Conservation (phyloP, 2,113 vertebrate species). For the Symphodus melops region DNA sequence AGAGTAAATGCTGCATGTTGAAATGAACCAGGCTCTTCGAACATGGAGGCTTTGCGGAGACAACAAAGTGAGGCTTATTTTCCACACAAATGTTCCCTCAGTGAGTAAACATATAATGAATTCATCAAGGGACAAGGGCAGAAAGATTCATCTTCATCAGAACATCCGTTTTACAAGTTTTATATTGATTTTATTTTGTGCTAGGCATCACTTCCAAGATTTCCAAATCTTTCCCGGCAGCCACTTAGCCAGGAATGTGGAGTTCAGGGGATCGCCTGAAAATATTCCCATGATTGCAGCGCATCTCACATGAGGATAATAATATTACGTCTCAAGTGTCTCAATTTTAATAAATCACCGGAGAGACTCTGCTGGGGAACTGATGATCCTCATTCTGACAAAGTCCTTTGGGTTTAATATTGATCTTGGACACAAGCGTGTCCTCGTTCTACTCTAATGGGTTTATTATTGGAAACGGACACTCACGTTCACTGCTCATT, state of each 20-base stretch:
- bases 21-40: too few relatives aligned
- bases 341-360: background rate
- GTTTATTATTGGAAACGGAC: background rate
- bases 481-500: constrained; percentile 90
- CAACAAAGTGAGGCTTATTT: too few relatives aligned
- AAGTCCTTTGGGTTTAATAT: background rate
- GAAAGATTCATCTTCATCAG: background rate
- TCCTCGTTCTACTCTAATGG: background rate
- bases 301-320: constrained; percentile 20
- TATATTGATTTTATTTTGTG: background rate
- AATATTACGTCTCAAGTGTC: background rate
- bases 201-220: background rate
- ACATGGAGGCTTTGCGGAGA: too few relatives aligned
- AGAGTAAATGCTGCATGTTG: too few relatives aligned
- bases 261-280: background rate
- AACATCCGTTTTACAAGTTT: background rate
- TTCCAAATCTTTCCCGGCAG: background rate
- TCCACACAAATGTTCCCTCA: too few relatives aligned
- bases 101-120: too few relatives aligned
- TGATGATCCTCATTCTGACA: constrained; percentile 1
- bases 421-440: background rate
- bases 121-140: background rate
- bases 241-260: constrained; percentile 1
- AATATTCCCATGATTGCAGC: constrained; percentile 30
- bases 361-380: constrained; percentile 14